Conservation (phyloP, 1,140 invertebrate species). For the Pseudomyrmex sp. region DNA sequence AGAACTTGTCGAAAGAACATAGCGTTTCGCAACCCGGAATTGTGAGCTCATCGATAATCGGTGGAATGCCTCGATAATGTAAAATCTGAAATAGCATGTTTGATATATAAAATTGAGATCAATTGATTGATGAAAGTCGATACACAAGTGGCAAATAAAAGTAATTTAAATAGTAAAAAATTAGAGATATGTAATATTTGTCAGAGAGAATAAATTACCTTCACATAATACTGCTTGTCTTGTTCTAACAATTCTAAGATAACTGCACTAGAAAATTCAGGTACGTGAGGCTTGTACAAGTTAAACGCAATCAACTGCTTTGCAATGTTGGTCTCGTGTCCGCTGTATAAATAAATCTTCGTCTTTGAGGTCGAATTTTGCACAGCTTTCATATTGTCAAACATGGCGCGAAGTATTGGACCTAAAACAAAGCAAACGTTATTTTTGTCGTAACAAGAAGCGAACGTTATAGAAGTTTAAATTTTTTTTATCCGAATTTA, state of each 20-base stretch:
- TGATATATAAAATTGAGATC: not conserved
- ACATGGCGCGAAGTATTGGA: slow-evolving; percentile 85
- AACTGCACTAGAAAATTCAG: slow-evolving; percentile 85
- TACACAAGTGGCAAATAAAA: slow-evolving; percentile 27
- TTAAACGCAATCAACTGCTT: slow-evolving; percentile 87
- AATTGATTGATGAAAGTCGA: not conserved
- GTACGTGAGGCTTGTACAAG: slow-evolving; percentile 87
- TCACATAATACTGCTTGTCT: slow-evolving; percentile 82
- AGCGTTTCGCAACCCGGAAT: slow-evolving; percentile 87
- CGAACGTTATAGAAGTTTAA: not conserved
- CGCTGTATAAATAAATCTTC: slow-evolving; percentile 87
- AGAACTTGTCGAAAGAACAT: slow-evolving; percentile 84
- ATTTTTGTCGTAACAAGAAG: not conserved
- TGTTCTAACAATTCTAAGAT: slow-evolving; percentile 78
- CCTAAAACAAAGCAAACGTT: slow-evolving; percentile 76
- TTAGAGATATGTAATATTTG: not conserved
- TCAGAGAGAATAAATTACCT: slow-evolving; percentile 75
- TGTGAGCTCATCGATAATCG: slow-evolving; percentile 80
- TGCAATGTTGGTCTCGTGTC: slow-evolving; percentile 90
- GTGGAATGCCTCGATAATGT: slow-evolving; percentile 86
- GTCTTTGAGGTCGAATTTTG: slow-evolving; percentile 74
- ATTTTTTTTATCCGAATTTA: too few relatives aligned
- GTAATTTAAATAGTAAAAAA: not conserved
- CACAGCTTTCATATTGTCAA: slow-evolving; percentile 82
- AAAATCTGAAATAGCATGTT: slow-evolving; percentile 55